Base-by-base conservation (phyloP, 2,797 vertebrate species). In the Austrolebias charrua region DNA sequence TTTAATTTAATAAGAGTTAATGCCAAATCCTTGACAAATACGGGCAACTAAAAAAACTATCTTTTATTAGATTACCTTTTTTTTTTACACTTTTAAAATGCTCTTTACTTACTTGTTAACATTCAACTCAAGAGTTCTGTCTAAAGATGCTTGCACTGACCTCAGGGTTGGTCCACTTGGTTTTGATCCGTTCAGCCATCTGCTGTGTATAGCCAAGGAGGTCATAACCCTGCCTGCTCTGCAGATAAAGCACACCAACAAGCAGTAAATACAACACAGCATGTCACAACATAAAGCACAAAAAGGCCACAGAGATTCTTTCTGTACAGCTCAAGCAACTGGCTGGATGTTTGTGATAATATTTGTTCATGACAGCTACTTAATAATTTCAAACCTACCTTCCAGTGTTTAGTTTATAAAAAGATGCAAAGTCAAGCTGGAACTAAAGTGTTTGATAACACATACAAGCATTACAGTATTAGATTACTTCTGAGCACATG, bases 121-220 rank as follows among this genome's bases (percentile, higher is more conserved):
- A 55, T 53, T 75, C 1, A n/a, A 51, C 19, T 71, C 33, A 1
- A 24, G 38, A 53, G 29, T 42, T 65, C 11, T 63, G 43, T 42
- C 52, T 47, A 60, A 14, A 62, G 54, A 56, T 18, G 50, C 63
- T 60, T 62, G 52, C 64, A 92, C 94, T 95, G 89, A 96, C 94
- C 88, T 93, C 94, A 18, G 94, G 93, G 81, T 94, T 93, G 82
- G 91, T 93, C 90, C 94, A 95, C 85, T 94, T 96, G 82, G 87
- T 92, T 89, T 95, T 95, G 80, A 95, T 90, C 79, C 92, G 95
- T 86, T 94, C 94, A 53, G 93, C 92, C 93, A 96, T 93, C 73
- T 93, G 89, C 50, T 93, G 93, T 71, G 94, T 93, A 42, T 92
- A 92, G 8, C 87, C 89, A 78, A 95, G 94, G 79, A 95, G 89